Evolutionary conservation across 2,113 vertebrate genomes (phyloP).

Genomic region (Panthera uncia): DNA sequence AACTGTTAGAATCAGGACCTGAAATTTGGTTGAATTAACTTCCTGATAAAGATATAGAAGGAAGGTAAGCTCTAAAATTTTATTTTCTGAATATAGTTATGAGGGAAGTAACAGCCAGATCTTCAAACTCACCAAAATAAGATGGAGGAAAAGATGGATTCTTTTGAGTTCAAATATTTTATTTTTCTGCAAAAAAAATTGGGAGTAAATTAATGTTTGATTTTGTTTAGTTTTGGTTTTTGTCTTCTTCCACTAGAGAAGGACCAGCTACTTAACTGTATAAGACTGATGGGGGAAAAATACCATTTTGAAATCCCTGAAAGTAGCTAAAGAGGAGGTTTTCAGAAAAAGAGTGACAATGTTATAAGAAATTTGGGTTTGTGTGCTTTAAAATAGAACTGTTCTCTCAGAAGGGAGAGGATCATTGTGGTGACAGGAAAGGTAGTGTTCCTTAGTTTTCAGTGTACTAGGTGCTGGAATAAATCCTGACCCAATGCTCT

Average conservation of each 20-base stretch:
- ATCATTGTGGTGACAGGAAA: not conserved
- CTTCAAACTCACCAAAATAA: not conserved
- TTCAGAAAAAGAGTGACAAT: not conserved
- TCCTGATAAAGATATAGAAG: not conserved
- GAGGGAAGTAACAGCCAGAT: not conserved
- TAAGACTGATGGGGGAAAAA: not conserved
- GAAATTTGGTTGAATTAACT: not conserved
- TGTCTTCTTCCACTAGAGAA: not conserved
- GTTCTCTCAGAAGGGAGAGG: not conserved
- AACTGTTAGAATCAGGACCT: not conserved
- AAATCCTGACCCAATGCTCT: not conserved
- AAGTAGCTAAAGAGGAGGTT: not conserved
- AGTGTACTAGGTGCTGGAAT: not conserved
- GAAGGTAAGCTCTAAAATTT: not conserved
- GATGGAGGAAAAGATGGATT: not conserved
- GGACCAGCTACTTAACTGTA: not conserved
- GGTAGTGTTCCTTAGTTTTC: not conserved
- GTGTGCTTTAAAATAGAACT: not conserved
- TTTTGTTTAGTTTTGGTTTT: not conserved
- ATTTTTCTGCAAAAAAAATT: not conserved
- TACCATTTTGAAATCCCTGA: not conserved
- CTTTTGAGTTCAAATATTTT: not conserved
- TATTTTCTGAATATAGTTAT: constrained; percentile 27
- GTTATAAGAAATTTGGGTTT: not conserved
- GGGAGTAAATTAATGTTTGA: not conserved